phyloP scores from a whole-genome alignment of 2,888 invertebrate species.

The Sphinx pinastri region DNA sequence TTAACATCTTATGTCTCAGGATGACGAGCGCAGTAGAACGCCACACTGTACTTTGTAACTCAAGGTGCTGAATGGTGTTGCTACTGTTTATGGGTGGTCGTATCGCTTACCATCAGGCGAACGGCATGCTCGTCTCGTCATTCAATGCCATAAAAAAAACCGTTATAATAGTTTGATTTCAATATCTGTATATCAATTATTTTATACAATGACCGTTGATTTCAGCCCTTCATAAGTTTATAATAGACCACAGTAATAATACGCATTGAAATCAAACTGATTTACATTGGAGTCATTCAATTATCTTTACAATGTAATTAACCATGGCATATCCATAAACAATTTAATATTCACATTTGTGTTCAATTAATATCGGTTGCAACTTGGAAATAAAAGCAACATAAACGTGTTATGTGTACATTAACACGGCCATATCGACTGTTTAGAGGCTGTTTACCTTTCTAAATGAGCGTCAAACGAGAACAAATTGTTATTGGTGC shows the following conservation, averaged over 20 bases:
- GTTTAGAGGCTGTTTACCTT: conserved; percentile 68
- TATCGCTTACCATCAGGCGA: too few relatives aligned
- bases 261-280: background rate
- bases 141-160: too few relatives aligned
- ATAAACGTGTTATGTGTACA: conserved; percentile 61
- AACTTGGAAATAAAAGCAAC: conserved; percentile 35
- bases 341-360: conserved; percentile 18
- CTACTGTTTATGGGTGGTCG: too few relatives aligned
- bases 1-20: too few relatives aligned
- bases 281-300: conserved; percentile 11
- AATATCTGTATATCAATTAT: too few relatives aligned
- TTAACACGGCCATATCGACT: conserved; percentile 63
- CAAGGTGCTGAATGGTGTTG: too few relatives aligned
- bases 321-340: conserved; percentile 16
- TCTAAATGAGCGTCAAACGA: conserved; percentile 72
- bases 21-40: too few relatives aligned
- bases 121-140: too few relatives aligned
- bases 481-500: conserved; percentile 70
- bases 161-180: too few relatives aligned
- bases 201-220: background rate
- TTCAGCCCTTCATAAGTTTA: background rate
- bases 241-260: background rate
- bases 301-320: conserved; percentile 29
- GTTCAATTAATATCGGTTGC: conserved; percentile 22
- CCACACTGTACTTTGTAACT: too few relatives aligned